Evolutionary conservation across 2,113 vertebrate genomes (phyloP), one percentile per base, ranked within the genome.

Genomic region (Hemicordylus capensis): DNA sequence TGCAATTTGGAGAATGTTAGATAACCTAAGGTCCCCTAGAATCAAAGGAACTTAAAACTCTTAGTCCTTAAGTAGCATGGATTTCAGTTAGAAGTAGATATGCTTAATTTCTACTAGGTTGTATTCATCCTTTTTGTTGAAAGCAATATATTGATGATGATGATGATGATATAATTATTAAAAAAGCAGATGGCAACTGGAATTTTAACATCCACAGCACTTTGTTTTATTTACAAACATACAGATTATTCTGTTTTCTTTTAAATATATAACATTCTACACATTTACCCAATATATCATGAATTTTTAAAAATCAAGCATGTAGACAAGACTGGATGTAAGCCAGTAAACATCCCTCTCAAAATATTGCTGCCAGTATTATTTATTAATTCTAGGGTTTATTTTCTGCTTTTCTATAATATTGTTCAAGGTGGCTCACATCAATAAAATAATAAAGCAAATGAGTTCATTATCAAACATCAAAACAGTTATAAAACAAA

Each of bases 281-380:
- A 28, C 44, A 42, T 58, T 67, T 63, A 61, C 28, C 63, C 44
- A 39, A 69, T 22, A 39, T 58, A 44, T 58, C 3, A 20, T 20
- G 75, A 51, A 34, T 5, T 24, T 54, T 46, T 64, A 26, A 39
- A 64, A 14, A 26, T 37, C 9, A 3, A 80, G 44, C 34, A 64
- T 58, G 83, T 44, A 67, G 54, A 81, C 78, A 85, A 76, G 81
- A 73, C 74, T 86, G 81, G 89, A 84, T 92, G 90, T 91, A 82
- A 86, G 89, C 76, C 81, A 83, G 61, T 70, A 74, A 91, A 84
- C 85, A 90, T 59, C 73, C 70, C 9, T 66, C 81, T 88, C 76
- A 89, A 69, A 89, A 83, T 85, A 93, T 94, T 90, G 0, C 0
- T 89, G 88, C 92, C 90, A 89, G 83, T 86, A 51, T 51, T 51